Evolutionary conservation across 2,888 invertebrate genomes (phyloP).

Genomic region (Endomychus coccineus): DNA sequence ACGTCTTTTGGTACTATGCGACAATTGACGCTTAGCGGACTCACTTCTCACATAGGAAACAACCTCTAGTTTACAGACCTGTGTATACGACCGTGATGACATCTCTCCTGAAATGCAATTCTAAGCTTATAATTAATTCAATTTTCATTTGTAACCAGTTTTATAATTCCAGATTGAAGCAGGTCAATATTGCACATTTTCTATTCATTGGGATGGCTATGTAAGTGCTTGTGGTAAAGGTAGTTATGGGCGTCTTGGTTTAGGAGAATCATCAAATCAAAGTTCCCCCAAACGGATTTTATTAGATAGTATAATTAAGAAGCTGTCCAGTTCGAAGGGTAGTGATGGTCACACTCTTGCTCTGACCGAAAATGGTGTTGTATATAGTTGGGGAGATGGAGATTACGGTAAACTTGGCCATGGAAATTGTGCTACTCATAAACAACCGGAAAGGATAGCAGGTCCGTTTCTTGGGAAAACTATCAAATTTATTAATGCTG

Average conservation of each 20-base stretch:
- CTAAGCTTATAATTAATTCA: no score
- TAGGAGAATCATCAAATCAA: constrained; percentile 57
- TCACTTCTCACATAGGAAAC: no score
- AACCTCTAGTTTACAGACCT: no score
- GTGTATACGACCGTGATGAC: no score
- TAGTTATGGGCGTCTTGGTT: constrained; percentile 55
- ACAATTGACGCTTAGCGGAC: no score
- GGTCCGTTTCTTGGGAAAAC: constrained; percentile 45
- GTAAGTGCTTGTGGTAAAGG: constrained; percentile 57
- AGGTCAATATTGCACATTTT: constrained; percentile 58
- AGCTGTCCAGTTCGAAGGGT: constrained; percentile 51
- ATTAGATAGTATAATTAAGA: constrained; percentile 47
- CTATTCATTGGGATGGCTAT: constrained; percentile 51
- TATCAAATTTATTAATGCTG: constrained; percentile 48
- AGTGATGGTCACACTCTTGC: constrained; percentile 53
- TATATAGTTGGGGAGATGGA: constrained; percentile 54
- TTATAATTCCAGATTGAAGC: constrained; percentile 50
- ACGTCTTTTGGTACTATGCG: no score
- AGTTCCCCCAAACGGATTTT: constrained; percentile 49
- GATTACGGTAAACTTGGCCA: constrained; percentile 53
- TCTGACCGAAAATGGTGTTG: constrained; percentile 47
- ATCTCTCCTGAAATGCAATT: no score
- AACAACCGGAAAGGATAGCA: constrained; percentile 49
- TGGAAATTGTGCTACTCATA: constrained; percentile 48
- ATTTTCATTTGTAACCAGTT: no score